These are phyloP conservation scores for Melanargia galathea DNA, from an alignment of 2,888 invertebrate genomes.

Conservation along the genomic window DNA sequence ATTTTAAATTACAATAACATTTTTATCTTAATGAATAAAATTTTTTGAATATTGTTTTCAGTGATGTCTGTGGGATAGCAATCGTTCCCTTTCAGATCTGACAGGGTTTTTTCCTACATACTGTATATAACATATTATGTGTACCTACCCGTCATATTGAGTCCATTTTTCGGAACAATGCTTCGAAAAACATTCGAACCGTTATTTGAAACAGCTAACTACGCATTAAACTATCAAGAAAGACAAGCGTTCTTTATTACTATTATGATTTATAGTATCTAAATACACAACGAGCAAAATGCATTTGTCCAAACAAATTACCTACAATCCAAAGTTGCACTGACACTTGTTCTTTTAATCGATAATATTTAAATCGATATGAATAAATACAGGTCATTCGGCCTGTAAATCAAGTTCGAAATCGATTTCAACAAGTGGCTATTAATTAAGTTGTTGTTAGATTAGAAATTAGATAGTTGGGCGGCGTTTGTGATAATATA, in stretches of 20 bases:
- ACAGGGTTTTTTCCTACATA: too few species aligned
- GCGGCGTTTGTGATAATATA: conserved; percentile 59
- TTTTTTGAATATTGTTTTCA: too few species aligned
- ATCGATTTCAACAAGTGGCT: conserved; percentile 82
- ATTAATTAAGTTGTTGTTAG: conserved; percentile 82
- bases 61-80: too few species aligned
- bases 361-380: conserved; percentile 63
- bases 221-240: not conserved
- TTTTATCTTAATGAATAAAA: too few species aligned
- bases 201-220: too few species aligned
- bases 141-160: too few species aligned
- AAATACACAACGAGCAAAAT: conserved; percentile 40
- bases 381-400: conserved; percentile 76
- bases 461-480: conserved; percentile 79
- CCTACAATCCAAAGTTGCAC: conserved; percentile 50
- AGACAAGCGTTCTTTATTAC: not conserved
- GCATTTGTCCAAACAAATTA: conserved; percentile 55
- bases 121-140: too few species aligned
- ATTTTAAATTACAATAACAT: too few species aligned
- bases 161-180: too few species aligned
- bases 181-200: too few species aligned
- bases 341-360: conserved; percentile 57
- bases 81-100: too few species aligned
- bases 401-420: conserved; percentile 79
- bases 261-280: conserved; percentile 1